phyloP scores from a whole-genome alignment of 2,113 vertebrate genomes.

The Urocitellus parryii region DNA sequence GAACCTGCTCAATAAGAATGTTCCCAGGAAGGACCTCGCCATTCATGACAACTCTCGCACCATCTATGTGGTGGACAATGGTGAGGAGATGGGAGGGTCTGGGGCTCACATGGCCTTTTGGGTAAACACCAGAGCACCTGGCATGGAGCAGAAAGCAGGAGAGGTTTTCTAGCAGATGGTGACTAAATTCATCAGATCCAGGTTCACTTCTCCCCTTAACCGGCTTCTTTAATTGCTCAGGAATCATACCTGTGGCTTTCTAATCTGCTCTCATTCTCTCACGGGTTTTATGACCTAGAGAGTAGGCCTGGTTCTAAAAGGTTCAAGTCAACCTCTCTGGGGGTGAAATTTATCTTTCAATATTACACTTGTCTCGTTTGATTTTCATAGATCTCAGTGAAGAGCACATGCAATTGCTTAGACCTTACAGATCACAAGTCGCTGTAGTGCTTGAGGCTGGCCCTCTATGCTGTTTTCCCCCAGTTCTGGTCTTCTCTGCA shows the following conservation, averaged over 20 bases:
- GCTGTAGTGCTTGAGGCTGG: too few species aligned
- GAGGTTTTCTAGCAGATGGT: neutral
- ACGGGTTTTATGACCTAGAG: neutral
- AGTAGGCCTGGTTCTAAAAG: neutral
- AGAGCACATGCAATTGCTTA: neutral
- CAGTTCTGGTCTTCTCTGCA: neutral
- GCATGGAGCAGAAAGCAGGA: neutral
- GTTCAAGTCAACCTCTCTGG: neutral
- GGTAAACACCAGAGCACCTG: neutral
- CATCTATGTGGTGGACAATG: constrained; percentile 94
- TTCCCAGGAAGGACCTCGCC: constrained; percentile 92
- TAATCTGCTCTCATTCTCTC: neutral
- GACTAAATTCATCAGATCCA: neutral
- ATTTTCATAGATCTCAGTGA: constrained; percentile 1
- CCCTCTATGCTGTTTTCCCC: too few species aligned
- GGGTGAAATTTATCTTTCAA: neutral
- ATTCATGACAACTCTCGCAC: constrained; percentile 91
- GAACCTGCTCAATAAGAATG: constrained; percentile 95
- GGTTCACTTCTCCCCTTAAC: neutral
- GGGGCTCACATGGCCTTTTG: neutral
- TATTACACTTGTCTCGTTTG: neutral
- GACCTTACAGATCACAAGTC: neutral
- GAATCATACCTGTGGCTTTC: neutral
- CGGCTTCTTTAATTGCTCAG: neutral
- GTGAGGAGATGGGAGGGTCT: constrained; percentile 84